Evolutionary conservation across 2,888 invertebrate genomes (phyloP).

Genomic region (Dryobota labecula): DNA sequence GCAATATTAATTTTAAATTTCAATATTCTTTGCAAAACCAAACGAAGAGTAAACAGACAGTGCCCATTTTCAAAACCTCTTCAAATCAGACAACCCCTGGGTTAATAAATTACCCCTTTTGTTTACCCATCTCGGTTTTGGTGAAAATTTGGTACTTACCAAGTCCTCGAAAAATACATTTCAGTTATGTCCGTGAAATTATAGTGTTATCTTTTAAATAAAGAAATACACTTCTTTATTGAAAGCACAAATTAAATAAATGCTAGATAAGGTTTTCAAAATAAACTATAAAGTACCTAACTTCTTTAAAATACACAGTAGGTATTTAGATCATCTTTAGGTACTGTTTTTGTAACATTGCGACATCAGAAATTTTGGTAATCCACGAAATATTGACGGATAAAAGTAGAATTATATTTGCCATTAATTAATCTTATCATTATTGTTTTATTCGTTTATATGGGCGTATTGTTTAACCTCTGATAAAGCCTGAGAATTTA

Average conservation of each 20-base stretch:
- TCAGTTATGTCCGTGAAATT: not conserved
- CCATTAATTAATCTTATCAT: conserved; percentile 7
- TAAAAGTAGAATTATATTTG: not conserved
- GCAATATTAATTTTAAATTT: not conserved
- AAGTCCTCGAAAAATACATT: not conserved
- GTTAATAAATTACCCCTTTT: not conserved
- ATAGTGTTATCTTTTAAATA: not conserved
- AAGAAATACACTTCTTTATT: not conserved
- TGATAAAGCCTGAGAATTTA: not conserved
- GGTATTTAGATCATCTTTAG: not conserved
- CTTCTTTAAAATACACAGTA: not conserved
- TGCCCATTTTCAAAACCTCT: not conserved
- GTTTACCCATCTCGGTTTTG: not conserved
- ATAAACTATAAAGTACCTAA: not conserved
- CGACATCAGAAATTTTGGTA: conserved; percentile 1
- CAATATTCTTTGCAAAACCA: not conserved
- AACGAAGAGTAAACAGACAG: not conserved
- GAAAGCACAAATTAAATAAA: not conserved
- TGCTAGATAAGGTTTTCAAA: not conserved
- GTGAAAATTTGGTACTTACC: not conserved
- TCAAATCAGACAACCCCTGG: not conserved
- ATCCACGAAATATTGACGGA: not conserved
- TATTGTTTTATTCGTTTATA: not conserved
- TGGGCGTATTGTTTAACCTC: not conserved
- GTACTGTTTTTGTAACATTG: not conserved